phyloP scores from a whole-genome alignment of 1,140 invertebrate species.

The Mamestra configurata region DNA sequence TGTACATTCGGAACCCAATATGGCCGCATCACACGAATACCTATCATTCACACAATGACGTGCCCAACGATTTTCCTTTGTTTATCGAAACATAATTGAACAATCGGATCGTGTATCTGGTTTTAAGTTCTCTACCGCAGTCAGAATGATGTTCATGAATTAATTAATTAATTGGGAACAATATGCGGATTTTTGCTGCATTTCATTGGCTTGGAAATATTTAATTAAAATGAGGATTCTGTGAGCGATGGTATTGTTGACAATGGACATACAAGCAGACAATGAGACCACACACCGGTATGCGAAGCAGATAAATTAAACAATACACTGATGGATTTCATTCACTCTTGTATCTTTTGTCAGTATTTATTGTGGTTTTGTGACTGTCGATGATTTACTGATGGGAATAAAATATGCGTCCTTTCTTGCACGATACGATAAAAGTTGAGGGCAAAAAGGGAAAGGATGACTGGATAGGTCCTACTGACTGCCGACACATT shows the following conservation, averaged over 20 bases:
- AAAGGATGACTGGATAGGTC: too few species aligned
- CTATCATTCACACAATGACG: too few species aligned
- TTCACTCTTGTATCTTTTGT: background rate
- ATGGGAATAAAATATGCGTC: background rate
- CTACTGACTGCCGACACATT: too few species aligned
- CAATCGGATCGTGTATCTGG: background rate
- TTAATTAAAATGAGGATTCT: slow-evolving; percentile 24
- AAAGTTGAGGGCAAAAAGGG: too few species aligned
- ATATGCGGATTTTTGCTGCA: background rate
- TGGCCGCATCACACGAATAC: too few species aligned
- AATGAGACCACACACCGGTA: background rate
- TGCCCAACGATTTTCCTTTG: background rate
- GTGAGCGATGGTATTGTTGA: background rate
- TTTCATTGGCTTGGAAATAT: background rate
- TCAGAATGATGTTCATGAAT: slow-evolving; percentile 16
- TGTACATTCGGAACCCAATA: too few species aligned
- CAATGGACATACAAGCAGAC: background rate
- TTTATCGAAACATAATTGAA: slow-evolving; percentile 12
- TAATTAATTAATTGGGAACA: slow-evolving; percentile 7
- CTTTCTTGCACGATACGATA: too few species aligned
- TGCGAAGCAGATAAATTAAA: background rate
- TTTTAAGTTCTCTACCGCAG: background rate
- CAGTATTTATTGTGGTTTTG: background rate
- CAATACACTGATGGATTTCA: background rate
- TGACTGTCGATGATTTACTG: background rate